Percentiles rank a stretch among this genome's conserved stretches.
Conservation (phyloP, 2,797 vertebrate species). For the Etheostoma perlongum region DNA sequence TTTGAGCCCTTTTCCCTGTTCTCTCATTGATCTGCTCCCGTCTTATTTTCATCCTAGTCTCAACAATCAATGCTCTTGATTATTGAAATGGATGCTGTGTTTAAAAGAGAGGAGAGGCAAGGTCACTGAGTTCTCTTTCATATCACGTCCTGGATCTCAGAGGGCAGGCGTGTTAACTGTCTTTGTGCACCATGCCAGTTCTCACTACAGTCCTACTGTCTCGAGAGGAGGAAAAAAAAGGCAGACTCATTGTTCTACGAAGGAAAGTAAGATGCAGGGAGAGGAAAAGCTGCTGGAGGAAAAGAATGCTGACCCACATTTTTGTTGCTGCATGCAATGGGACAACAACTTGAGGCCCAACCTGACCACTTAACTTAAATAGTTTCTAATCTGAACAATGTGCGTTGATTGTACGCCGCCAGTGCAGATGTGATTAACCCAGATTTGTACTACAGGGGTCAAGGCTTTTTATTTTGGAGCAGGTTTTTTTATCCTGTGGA, state of each 20-base stretch:
- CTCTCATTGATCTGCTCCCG: constrained; percentile 18
- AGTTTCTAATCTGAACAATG: constrained; percentile 74
- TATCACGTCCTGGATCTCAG: constrained; percentile 35
- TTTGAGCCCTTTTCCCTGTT: not conserved
- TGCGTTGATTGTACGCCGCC: constrained; percentile 73
- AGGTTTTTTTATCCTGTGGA: constrained; percentile 53
- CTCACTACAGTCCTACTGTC: constrained; percentile 42
- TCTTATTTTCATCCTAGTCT: constrained; percentile 8
- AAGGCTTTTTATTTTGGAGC: constrained; percentile 31
- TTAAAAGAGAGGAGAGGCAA: constrained; percentile 13
- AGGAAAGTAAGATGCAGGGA: constrained; percentile 71
- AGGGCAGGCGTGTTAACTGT: not conserved
- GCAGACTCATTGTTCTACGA: constrained; percentile 76
- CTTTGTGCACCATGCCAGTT: constrained; percentile 33
- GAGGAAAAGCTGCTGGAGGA: constrained; percentile 57
- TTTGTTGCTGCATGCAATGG: constrained; percentile 66
- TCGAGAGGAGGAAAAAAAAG: constrained; percentile 46
- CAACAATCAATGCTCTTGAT: constrained; percentile 42
- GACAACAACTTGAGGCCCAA: constrained; percentile 63
- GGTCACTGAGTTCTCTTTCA: constrained; percentile 58
- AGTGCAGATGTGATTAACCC: constrained; percentile 71
- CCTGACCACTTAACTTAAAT: constrained; percentile 70
- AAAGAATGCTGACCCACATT: constrained; percentile 75
- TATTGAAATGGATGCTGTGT: constrained; percentile 26
- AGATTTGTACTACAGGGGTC: constrained; percentile 59